Conservation (phyloP, 2,113 vertebrate species). For the Malaclemys terrapin region DNA sequence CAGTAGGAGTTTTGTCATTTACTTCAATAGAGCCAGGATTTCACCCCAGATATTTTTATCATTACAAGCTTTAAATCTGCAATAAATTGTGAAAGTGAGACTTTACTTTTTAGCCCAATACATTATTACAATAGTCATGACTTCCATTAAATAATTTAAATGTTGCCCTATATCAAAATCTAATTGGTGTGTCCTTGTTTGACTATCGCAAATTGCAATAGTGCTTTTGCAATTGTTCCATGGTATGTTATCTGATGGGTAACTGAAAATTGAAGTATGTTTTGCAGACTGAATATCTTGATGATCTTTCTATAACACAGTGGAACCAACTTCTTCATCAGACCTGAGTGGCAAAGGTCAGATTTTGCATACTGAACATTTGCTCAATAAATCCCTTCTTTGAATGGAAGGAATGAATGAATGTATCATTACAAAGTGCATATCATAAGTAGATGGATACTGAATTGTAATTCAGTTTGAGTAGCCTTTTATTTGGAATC, state of each 20-base stretch:
- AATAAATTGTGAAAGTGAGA: neutral
- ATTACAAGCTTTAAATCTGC: neutral
- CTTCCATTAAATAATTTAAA: neutral
- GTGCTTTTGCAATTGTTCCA: neutral
- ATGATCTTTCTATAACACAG: neutral
- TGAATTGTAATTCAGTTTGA: accelerated
- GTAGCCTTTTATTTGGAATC: neutral
- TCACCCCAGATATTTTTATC: neutral
- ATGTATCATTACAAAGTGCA: neutral
- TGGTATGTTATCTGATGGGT: neutral
- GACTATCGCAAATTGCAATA: neutral
- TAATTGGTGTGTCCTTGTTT: neutral
- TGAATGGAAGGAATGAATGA: neutral
- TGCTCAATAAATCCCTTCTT: slow-evolving; percentile 2
- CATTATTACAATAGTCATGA: neutral
- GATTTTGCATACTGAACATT: neutral
- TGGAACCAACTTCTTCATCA: neutral
- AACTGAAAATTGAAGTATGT: neutral
- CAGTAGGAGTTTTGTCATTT: neutral
- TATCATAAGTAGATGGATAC: neutral
- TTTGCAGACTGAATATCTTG: neutral
- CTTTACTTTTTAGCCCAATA: no score
- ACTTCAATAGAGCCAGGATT: neutral
- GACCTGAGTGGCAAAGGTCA: neutral
- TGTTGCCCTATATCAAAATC: neutral